These are phyloP conservation scores for Coremacera marginata DNA, from an alignment of 2,888 invertebrate species.

Conservation along the genomic window DNA sequence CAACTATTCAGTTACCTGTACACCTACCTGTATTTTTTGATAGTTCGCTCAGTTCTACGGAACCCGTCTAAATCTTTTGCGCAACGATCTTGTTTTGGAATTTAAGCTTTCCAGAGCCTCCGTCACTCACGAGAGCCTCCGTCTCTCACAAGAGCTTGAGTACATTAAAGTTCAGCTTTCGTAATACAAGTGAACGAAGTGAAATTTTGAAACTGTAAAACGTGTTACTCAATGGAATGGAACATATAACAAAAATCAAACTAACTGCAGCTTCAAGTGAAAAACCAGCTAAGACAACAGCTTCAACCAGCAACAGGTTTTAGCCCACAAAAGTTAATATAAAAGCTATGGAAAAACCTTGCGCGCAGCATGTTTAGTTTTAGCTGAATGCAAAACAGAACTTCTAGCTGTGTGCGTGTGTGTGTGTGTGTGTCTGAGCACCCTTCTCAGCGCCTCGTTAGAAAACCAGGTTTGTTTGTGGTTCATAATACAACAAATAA, in stretches of 20 bases:
- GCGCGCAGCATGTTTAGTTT: not conserved
- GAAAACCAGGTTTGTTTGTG: slow-evolving; percentile 13
- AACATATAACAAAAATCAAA: not conserved
- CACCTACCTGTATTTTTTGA: not conserved
- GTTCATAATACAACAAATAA: no score
- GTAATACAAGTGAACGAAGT: not conserved
- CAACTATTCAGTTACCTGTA: not conserved
- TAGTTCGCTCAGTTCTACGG: not conserved
- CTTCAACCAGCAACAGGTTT: slow-evolving; percentile 23
- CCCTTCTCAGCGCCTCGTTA: not conserved
- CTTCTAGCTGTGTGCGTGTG: not conserved
- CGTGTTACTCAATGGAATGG: not conserved
- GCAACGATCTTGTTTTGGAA: not conserved
- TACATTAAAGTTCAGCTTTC: not conserved
- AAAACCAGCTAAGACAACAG: slow-evolving; percentile 21
- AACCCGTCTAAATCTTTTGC: not conserved
- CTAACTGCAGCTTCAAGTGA: not conserved
- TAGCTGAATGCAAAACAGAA: slow-evolving; percentile 14
- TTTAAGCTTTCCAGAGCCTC: not conserved
- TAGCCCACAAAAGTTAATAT: slow-evolving; percentile 13
- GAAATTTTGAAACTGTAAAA: not conserved
- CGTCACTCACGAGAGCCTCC: not conserved
- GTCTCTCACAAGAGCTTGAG: not conserved
- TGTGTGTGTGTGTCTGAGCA: not conserved
- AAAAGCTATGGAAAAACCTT: not conserved